Base-by-base conservation (phyloP, 2,797 vertebrate species). In the Toxotes lorentzi region DNA sequence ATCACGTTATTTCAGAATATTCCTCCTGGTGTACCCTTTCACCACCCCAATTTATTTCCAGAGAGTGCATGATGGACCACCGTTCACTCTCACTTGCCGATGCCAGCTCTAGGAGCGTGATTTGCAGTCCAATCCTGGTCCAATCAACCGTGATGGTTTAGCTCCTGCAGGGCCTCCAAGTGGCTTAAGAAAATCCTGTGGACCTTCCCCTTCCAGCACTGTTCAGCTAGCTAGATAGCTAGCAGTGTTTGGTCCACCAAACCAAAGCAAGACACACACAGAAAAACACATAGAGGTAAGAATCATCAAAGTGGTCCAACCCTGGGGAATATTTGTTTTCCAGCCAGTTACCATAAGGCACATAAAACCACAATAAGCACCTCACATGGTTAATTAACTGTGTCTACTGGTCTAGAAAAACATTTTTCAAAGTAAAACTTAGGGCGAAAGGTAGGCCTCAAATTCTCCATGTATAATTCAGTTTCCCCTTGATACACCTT, bases 51-150 rank as follows among this genome's bases (percentile, higher is more conserved):
- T 75, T 79, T 68, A 61, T 66, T 75, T 81, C 70, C 76, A 60
- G 66, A 38, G 66, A 70, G 61, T 40, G 59, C 50, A 63, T 24
- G 23, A 63, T 66, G 58, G 75, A 76, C 63, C 78, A 51, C 65
- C 67, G 67, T 84, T 85, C 30, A 32, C 61, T 68, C 63, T 73
- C 79, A 59, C 60, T 69, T 13, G 12, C 70, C 56, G 35, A 8
- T 79, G 81, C 83, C 85, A 89, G 71, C 82, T 85, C 73, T 47
- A 24, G 35, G 69, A 73, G 72, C 50, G 54, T 77, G 76, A 81
- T 81, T 73, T 16, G 23, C 40, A 8, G 69, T 81, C 82, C 61
- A 53, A 65, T 51, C 80, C 59, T 7, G 69, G 69, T 88, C 45
- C 59, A 78, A 40, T 71, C 51, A 30, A 83, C 59, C 69, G 43